phyloP scores from a whole-genome alignment of 2,888 invertebrate species.

The Yponomeuta cagnagella region DNA sequence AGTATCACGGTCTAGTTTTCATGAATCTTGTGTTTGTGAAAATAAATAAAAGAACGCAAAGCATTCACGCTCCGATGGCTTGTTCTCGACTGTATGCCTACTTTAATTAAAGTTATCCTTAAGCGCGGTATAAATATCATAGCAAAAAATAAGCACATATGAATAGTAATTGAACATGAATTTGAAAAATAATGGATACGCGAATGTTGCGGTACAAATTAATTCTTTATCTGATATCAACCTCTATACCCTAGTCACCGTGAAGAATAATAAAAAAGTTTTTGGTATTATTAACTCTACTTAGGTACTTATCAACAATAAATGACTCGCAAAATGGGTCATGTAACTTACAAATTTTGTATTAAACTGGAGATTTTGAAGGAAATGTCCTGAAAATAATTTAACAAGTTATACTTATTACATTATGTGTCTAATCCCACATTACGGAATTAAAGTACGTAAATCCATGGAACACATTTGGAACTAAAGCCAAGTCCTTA shows the following conservation, averaged over 20 bases:
- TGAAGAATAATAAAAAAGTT: too few species aligned
- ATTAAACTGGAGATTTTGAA: too few species aligned
- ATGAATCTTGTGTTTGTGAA: slow-evolving; percentile 1
- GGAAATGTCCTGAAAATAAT: too few species aligned
- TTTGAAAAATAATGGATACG: background rate
- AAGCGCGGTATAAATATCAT: background rate
- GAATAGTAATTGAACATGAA: background rate
- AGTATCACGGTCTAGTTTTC: slow-evolving; percentile 6
- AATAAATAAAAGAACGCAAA: background rate
- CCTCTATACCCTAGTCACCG: background rate
- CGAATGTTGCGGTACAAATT: background rate
- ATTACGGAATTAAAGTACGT: too few species aligned
- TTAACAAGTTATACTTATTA: too few species aligned
- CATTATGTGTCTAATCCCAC: too few species aligned
- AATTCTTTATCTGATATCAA: background rate
- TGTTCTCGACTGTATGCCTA: background rate
- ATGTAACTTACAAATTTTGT: too few species aligned
- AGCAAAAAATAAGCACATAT: background rate
- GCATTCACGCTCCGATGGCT: background rate
- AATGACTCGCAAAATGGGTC: too few species aligned
- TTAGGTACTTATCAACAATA: too few species aligned
- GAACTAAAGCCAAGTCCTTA: too few species aligned
- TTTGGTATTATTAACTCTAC: too few species aligned
- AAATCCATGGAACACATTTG: too few species aligned
- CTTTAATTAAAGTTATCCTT: slow-evolving; percentile 4